Conservation (phyloP, 2,888 invertebrate genomes). For the Ophion obscuratus region DNA sequence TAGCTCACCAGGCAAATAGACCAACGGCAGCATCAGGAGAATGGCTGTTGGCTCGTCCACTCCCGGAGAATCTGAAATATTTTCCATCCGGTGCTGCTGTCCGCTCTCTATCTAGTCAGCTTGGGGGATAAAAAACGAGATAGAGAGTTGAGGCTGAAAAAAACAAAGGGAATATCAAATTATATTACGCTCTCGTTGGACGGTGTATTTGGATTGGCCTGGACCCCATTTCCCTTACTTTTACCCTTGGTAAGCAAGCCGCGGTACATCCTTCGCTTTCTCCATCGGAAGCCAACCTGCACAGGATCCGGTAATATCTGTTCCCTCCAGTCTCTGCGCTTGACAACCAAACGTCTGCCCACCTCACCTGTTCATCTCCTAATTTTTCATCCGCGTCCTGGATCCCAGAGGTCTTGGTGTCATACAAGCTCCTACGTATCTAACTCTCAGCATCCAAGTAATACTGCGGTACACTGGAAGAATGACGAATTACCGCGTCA, state of each 20-base stretch:
- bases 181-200: slow-evolving; percentile 74
- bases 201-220: slow-evolving; percentile 63
- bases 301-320: neutral
- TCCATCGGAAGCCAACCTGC: neutral
- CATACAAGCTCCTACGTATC: neutral
- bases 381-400: neutral
- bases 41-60: slow-evolving; percentile 65
- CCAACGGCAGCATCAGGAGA: slow-evolving; percentile 50
- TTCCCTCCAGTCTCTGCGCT: neutral
- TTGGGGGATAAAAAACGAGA: neutral
- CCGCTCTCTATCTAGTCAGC: slow-evolving; percentile 30
- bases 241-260: neutral
- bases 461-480: neutral
- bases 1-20: slow-evolving; percentile 46
- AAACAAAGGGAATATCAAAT: slow-evolving; percentile 80
- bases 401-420: neutral
- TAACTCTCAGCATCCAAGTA: neutral
- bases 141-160: slow-evolving; percentile 42
- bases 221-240: neutral
- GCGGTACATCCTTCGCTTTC: neutral
- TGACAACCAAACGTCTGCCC: neutral
- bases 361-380: neutral
- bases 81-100: slow-evolving; percentile 70
- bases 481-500: neutral
- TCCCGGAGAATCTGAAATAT: slow-evolving; percentile 77